Evolutionary conservation across 2,797 vertebrate genomes (phyloP).

Genomic region (Hippopotamyrus pictus): DNA sequence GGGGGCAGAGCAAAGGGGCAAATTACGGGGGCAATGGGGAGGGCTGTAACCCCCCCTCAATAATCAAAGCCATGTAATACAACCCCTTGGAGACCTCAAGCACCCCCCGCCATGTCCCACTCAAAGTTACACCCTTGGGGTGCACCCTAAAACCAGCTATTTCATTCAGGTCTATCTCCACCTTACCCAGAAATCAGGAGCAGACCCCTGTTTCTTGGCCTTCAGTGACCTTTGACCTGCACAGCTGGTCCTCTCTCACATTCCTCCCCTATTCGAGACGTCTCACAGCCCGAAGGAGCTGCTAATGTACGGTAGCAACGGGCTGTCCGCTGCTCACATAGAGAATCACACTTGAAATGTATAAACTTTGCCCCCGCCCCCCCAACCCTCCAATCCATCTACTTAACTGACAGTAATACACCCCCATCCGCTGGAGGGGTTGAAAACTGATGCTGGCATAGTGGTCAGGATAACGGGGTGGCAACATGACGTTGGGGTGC

Average conservation of each 20-base stretch:
- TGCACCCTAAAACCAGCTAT: neutral
- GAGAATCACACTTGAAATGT: neutral
- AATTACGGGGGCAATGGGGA: neutral
- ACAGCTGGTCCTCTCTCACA: neutral
- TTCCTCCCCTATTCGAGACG: neutral
- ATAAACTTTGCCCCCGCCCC: neutral
- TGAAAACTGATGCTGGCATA: neutral
- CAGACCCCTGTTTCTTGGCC: neutral
- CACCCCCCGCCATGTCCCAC: neutral
- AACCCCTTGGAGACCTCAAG: neutral
- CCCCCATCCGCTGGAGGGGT: neutral
- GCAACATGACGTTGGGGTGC: neutral
- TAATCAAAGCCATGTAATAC: neutral
- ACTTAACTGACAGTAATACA: neutral
- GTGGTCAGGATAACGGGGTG: neutral
- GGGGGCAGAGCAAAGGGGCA: neutral
- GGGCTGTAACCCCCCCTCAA: neutral
- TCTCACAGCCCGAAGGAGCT: neutral
- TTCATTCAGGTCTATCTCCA: neutral
- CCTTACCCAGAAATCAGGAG: neutral
- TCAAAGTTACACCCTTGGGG: neutral
- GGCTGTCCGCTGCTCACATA: neutral
- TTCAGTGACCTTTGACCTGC: neutral
- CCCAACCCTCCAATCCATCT: neutral
- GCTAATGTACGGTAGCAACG: neutral